These are phyloP conservation scores for Pandemis corylana DNA, from an alignment of 2,888 invertebrate genomes.

Conservation along the genomic window DNA sequence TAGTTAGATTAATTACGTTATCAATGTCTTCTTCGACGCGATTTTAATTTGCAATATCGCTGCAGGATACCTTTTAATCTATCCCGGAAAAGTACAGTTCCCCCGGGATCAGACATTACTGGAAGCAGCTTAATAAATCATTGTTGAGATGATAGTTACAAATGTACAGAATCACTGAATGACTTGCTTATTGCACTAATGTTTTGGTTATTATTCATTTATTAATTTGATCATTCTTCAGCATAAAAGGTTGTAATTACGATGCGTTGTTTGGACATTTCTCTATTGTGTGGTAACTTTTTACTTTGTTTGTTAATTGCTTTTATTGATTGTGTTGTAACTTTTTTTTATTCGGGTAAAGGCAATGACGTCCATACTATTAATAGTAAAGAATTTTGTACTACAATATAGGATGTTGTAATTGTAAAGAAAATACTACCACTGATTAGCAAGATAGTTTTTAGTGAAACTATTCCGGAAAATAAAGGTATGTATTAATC, in stretches of 20 bases:
- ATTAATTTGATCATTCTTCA: constrained; percentile 33
- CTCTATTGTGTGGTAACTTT: neutral
- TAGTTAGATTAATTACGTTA: no score
- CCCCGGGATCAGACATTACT: no score
- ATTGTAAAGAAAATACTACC: no score
- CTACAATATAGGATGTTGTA: no score
- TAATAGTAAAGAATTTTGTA: neutral
- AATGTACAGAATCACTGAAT: constrained; percentile 6
- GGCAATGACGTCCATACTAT: neutral
- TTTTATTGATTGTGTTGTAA: neutral
- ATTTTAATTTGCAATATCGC: no score
- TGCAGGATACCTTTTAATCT: no score
- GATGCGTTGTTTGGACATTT: constrained; percentile 1
- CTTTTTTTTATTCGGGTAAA: neutral
- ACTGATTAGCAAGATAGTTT: no score
- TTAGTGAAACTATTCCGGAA: no score
- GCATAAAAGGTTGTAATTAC: constrained; percentile 28
- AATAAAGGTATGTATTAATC: no score
- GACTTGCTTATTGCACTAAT: constrained; percentile 29
- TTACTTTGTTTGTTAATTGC: neutral
- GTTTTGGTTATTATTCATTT: constrained; percentile 31
- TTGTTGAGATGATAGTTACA: neutral
- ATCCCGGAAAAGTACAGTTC: no score
- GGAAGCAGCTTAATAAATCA: neutral
- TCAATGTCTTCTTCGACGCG: no score